Evolutionary conservation across 2,113 vertebrate genomes (phyloP).

Genomic region (Garra rufa): DNA sequence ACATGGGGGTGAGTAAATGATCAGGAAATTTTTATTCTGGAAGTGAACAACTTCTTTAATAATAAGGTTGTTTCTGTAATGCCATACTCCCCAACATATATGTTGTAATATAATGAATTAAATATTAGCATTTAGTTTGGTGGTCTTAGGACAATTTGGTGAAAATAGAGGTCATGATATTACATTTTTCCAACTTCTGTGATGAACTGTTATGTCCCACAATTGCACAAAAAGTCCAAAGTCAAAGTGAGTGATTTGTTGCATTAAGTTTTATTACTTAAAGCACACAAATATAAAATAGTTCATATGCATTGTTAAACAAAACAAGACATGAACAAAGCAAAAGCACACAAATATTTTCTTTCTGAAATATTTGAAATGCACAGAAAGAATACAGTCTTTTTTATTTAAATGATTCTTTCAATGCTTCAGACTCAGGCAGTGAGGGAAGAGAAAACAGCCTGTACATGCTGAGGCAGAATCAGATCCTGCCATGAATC

Average conservation of each 20-base stretch:
- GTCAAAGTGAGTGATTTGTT: not conserved
- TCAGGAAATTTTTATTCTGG: too few species aligned
- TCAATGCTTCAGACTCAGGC: not conserved
- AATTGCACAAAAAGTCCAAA: not conserved
- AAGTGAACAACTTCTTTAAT: too few species aligned
- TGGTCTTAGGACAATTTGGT: not conserved
- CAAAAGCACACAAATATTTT: not conserved
- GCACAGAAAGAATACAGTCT: not conserved
- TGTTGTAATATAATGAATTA: not conserved
- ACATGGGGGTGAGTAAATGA: too few species aligned
- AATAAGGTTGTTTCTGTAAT: too few species aligned
- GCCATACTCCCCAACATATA: too few species aligned
- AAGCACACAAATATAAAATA: slow-evolving; percentile 18
- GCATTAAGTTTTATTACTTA: slow-evolving; percentile 16
- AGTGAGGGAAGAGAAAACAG: not conserved
- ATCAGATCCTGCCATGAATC: not conserved
- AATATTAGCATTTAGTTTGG: not conserved
- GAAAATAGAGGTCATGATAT: not conserved
- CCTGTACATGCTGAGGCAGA: not conserved
- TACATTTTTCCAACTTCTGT: not conserved
- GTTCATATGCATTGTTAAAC: not conserved
- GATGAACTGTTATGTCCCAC: not conserved
- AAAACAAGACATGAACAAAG: not conserved
- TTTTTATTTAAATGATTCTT: slow-evolving; percentile 5
- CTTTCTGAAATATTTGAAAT: not conserved